Evolutionary conservation across 2,797 vertebrate genomes (phyloP).

Genomic region (Sebastes nivosus): DNA sequence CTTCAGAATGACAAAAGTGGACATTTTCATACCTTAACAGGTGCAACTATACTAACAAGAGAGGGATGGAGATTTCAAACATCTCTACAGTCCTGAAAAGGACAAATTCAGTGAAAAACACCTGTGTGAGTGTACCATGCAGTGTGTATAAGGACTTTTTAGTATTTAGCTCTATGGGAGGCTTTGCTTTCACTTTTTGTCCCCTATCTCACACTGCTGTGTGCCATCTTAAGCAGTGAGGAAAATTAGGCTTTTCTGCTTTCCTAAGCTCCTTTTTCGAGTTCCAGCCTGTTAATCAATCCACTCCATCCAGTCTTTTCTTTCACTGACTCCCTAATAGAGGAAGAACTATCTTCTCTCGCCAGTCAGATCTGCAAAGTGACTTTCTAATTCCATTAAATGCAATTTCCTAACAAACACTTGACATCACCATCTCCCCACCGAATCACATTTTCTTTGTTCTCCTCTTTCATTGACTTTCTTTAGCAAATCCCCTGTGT

Average conservation of each 20-base stretch:
- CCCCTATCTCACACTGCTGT: neutral
- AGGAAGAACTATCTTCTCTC: neutral
- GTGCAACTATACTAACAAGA: conserved; percentile 12
- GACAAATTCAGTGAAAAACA: conserved; percentile 22
- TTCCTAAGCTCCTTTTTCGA: neutral
- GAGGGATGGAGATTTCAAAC: conserved; percentile 9
- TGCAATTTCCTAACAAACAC: neutral
- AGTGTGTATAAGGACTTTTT: neutral
- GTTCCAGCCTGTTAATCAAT: conserved; percentile 26
- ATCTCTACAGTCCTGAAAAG: neutral
- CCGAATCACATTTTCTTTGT: neutral
- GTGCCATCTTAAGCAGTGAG: neutral
- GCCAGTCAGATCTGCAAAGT: conserved; percentile 8
- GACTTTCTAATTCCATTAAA: neutral
- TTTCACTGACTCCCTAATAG: neutral
- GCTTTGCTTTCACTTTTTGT: neutral
- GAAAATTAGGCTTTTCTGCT: neutral
- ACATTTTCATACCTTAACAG: neutral
- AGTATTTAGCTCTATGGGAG: neutral
- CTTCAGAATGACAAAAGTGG: neutral
- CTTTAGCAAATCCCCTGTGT: neutral
- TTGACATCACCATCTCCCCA: neutral
- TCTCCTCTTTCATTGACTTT: neutral
- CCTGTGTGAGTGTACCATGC: neutral
- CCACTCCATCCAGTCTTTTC: neutral